phyloP scores from a whole-genome alignment of 2,888 invertebrate species.

The Parochlus steinenii region DNA sequence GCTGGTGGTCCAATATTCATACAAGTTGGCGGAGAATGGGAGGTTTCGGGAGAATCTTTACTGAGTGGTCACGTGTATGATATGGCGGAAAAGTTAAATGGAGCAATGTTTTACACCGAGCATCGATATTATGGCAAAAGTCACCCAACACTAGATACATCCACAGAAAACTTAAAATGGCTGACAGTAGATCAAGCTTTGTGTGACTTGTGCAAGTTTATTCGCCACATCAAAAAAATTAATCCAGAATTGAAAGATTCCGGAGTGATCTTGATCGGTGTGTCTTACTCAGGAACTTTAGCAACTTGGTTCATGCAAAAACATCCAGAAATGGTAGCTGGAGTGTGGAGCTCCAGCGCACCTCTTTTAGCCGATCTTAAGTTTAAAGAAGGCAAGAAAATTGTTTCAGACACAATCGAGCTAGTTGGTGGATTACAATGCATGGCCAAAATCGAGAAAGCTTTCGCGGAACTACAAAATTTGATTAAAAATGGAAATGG shows the following conservation, averaged over 20 bases:
- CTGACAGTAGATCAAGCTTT: constrained; percentile 46
- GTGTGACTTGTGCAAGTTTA: constrained; percentile 49
- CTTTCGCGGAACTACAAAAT: constrained; percentile 11
- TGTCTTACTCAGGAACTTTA: constrained; percentile 34
- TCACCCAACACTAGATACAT: constrained; percentile 24
- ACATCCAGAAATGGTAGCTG: constrained; percentile 37
- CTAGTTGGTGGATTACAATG: constrained; percentile 12
- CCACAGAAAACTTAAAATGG: constrained; percentile 39
- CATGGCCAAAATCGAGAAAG: constrained; percentile 6
- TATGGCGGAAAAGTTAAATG: constrained; percentile 17
- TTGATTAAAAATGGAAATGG: constrained; percentile 5
- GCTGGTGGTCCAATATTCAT: constrained; percentile 22
- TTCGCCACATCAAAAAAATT: constrained; percentile 31
- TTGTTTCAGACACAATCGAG: constrained; percentile 10
- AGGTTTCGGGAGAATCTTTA: constrained; percentile 31
- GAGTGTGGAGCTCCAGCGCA: constrained; percentile 38
- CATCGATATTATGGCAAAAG: constrained; percentile 11
- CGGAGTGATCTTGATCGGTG: constrained; percentile 4
- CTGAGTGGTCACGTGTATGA: constrained; percentile 28
- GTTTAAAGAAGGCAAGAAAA: constrained; percentile 28
- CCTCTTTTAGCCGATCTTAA: constrained; percentile 40
- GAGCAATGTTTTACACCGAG: neutral
- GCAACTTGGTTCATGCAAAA: constrained; percentile 39
- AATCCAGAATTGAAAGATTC: constrained; percentile 25
- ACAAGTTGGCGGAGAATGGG: constrained; percentile 38